These are phyloP conservation scores for Labroides dimidiatus DNA, from an alignment of 2,797 vertebrate genomes.

Conservation along the genomic window DNA sequence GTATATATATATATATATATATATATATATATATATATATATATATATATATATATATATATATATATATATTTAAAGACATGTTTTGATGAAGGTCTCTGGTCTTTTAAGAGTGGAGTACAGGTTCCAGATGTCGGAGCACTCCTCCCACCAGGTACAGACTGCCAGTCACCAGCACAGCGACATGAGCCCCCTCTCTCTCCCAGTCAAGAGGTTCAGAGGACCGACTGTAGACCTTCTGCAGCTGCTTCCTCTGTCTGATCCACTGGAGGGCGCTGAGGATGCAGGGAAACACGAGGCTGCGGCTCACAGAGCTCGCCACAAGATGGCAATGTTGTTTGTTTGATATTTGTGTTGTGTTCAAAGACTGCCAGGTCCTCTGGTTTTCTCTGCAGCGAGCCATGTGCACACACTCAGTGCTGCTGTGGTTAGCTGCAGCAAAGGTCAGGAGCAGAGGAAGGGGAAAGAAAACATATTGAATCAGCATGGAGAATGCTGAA, in stretches of 20 bases:
- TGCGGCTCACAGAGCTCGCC: conserved; percentile 58
- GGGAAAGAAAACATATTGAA: no score
- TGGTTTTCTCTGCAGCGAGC: conserved; percentile 87
- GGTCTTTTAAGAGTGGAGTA: conserved; percentile 8
- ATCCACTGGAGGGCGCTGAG: conserved; percentile 88
- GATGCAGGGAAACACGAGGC: conserved; percentile 86
- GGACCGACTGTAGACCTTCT: no score
- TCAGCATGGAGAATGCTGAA: no score
- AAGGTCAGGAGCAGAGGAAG: neutral
- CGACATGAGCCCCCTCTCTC: conserved; percentile 71
- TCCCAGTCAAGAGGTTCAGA: conserved; percentile 38
- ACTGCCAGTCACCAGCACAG: conserved; percentile 87
- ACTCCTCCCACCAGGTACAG: conserved; percentile 85
- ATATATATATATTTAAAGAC: no score
- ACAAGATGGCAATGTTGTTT: conserved; percentile 66
- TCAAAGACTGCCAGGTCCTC: conserved; percentile 76
- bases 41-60: no score
- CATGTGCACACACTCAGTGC: conserved; percentile 82
- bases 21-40: no score
- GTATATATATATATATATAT: no score
- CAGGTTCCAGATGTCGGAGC: conserved; percentile 83
- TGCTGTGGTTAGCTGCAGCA: conserved; percentile 85
- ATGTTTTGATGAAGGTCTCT: no score
- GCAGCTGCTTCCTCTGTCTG: neutral
- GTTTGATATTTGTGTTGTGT: conserved; percentile 48